Evolutionary conservation across 2,797 vertebrate genomes (phyloP), one percentile per base, ranked within the genome.

Genomic region (Leptatherina wallacei): DNA sequence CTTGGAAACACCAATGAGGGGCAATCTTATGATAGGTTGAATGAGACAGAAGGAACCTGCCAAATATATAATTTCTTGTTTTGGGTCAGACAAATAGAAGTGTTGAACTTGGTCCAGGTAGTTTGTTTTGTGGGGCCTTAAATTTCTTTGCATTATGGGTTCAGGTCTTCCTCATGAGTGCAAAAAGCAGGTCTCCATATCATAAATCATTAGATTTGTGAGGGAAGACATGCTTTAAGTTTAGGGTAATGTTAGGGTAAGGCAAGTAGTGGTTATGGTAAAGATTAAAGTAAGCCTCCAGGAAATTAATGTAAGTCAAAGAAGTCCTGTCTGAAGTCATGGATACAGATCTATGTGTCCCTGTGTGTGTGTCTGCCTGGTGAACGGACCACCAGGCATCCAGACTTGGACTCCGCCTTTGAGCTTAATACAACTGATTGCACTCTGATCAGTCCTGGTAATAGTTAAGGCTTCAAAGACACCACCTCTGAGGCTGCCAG

Each of bases 391-490:
- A 91, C 86, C 87, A 75, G 79, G 84, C 75, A 14, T 81, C 80
- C 78, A 87, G 84, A 89, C 89, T 82, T 59, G 44, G 71, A 75
- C 84, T 90, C 75, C 57, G 73, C 83, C 87, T 87, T 77, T 87
- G 75, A 89, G 84, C 75, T 86, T 91, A 92, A 93, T 89, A 87
- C 71, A 84, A 75, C 89, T 90, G 89, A 93, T 90, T 91, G 82
- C 83, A 67, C 82, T 83, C 77, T 90, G 88, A 90, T 92, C 91
- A 88, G 89, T 75, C 76, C 87, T 92, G 89, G 85, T 88, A 90
- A 90, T 85, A 83, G 85, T 89, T 88, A 85, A 85, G 40, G 77
- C 85, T 93, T 93, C 91, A 90, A 93, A 92, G 88, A 78, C 82
- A 29, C 61, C 54, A 76, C 75, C 82, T 90, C 82, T 71, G 76